These are phyloP conservation scores for Pissodes strobi DNA, from an alignment of 1,140 invertebrate species.

Conservation along the genomic window DNA sequence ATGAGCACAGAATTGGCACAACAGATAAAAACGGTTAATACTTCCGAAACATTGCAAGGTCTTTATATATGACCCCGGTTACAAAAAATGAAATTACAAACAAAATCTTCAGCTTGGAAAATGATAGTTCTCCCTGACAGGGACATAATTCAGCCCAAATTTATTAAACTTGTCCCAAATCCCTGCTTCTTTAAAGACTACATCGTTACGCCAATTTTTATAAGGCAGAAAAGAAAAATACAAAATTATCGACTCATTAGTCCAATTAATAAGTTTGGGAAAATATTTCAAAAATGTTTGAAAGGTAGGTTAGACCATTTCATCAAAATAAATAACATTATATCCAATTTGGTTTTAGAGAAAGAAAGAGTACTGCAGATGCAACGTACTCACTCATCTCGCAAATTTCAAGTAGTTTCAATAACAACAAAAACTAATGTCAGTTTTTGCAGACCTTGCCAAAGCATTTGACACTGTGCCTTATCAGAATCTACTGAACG, in stretches of 20 bases:
- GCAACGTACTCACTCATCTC: background rate
- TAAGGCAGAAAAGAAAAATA: too few relatives aligned
- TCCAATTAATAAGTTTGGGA: background rate
- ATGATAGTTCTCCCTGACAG: background rate
- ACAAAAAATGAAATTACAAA: background rate
- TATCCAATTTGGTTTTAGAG: background rate
- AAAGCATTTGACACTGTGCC: too few relatives aligned
- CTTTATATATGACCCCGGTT: background rate
- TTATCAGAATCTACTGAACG: background rate
- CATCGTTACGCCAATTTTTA: background rate
- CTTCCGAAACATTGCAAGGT: background rate
- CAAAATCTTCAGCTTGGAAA: background rate
- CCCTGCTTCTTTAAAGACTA: background rate
- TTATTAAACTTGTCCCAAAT: too few relatives aligned
- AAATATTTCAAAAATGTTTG: too few relatives aligned
- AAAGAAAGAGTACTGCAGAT: background rate
- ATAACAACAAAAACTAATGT: background rate
- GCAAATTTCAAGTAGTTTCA: background rate
- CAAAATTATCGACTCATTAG: too few relatives aligned
- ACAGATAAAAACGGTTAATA: too few relatives aligned
- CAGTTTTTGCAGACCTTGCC: background rate
- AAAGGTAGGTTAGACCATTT: too few relatives aligned
- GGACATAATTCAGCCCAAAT: background rate
- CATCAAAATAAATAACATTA: background rate
- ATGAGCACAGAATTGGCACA: too few relatives aligned